Evolutionary conservation across 2,888 invertebrate species (phyloP).

Genomic region (Drosophila koepferae): DNA sequence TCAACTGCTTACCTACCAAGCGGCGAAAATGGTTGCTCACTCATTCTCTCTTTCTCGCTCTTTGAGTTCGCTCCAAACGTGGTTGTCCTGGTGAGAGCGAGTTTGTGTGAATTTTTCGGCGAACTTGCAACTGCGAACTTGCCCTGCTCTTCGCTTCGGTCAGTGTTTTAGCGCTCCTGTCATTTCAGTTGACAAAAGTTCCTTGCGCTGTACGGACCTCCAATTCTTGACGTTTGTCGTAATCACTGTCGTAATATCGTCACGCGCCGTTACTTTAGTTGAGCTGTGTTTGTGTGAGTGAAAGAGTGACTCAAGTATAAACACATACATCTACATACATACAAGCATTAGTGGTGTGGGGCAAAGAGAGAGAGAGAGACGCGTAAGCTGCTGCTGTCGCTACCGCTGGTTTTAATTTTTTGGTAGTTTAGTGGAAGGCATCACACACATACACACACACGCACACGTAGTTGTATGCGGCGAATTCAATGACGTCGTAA

Average conservation of each 20-base stretch:
- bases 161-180: slow-evolving; percentile 51
- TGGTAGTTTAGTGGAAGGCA: slow-evolving; percentile 47
- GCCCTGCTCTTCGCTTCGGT: slow-evolving; percentile 36
- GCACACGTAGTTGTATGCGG: slow-evolving; percentile 55
- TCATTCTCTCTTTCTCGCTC: background rate
- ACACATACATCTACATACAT: background rate
- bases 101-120: slow-evolving; percentile 18
- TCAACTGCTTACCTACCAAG: slow-evolving; percentile 20
- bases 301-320: slow-evolving; percentile 45
- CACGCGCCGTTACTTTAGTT: slow-evolving; percentile 67
- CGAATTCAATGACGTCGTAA: slow-evolving; percentile 82
- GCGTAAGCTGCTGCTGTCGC: slow-evolving; percentile 31
- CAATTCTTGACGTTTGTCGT: slow-evolving; percentile 38
- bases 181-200: slow-evolving; percentile 73
- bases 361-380: slow-evolving; percentile 31
- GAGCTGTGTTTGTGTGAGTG: slow-evolving; percentile 37
- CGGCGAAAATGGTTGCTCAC: slow-evolving; percentile 38
- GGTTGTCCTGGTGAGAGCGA: slow-evolving; percentile 45
- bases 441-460: slow-evolving; percentile 20
- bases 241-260: slow-evolving; percentile 53
- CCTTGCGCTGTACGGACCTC: slow-evolving; percentile 69
- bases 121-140: slow-evolving; percentile 30
- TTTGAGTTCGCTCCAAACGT: slow-evolving; percentile 13
- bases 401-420: slow-evolving; percentile 25
- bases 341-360: slow-evolving; percentile 31